phyloP scores from a whole-genome alignment of 2,113 vertebrate genomes.

The Lasiurus cinereus region DNA sequence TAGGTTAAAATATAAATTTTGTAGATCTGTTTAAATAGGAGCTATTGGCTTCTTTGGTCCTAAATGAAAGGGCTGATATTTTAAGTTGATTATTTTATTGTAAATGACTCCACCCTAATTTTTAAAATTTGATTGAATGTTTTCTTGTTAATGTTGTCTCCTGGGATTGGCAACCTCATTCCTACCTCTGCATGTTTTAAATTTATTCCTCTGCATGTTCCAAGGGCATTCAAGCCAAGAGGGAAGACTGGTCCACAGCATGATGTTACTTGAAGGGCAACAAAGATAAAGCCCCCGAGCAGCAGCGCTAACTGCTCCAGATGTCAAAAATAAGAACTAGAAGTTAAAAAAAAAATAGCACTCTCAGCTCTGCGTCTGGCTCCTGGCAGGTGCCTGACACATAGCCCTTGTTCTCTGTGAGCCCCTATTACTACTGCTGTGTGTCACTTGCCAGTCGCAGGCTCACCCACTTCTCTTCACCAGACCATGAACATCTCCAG shows the following conservation, averaged over 20 bases:
- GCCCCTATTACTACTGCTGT: not conserved
- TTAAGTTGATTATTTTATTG: slow-evolving; percentile 80
- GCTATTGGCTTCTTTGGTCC: slow-evolving; percentile 72
- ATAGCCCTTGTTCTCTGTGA: not conserved
- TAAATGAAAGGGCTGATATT: slow-evolving; percentile 82
- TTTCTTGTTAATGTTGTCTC: slow-evolving; percentile 81
- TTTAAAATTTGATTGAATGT: slow-evolving; percentile 85
- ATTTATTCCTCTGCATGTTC: not conserved
- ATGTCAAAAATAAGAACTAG: slow-evolving; percentile 85
- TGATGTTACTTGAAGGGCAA: not conserved
- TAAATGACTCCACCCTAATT: slow-evolving; percentile 84
- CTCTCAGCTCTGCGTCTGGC: too few species aligned
- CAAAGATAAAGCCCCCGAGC: not conserved
- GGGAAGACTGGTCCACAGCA: not conserved
- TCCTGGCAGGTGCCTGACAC: not conserved
- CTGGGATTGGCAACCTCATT: not conserved
- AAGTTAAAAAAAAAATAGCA: slow-evolving; percentile 66
- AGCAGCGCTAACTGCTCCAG: not conserved
- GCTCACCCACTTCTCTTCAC: not conserved
- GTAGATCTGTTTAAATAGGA: slow-evolving; percentile 47
- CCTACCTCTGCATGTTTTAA: not conserved
- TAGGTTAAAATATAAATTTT: slow-evolving; percentile 47
- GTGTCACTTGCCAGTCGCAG: not conserved
- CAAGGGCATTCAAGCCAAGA: not conserved
- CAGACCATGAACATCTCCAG: not conserved